Percentiles rank a stretch among this genome's conserved stretches.
phyloP scores from a whole-genome alignment of 2,888 invertebrate species.

The Macrosiphum euphorbiae region DNA sequence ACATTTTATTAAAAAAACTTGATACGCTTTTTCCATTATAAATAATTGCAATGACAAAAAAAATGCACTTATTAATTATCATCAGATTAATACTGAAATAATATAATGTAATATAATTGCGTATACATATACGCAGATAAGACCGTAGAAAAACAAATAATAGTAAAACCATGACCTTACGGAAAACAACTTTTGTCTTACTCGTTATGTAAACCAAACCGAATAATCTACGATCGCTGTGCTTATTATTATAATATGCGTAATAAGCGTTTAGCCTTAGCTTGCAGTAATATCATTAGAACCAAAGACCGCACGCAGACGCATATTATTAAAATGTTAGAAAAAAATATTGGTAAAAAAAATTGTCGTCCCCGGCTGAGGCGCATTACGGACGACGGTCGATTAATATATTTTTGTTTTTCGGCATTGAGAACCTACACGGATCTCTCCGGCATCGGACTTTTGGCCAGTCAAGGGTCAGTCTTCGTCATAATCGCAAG shows the following conservation, averaged over 20 bases:
- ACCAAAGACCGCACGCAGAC: not conserved
- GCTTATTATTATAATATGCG: not conserved
- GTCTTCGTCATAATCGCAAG: not conserved
- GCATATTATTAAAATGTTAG: not conserved
- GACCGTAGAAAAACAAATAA: not conserved
- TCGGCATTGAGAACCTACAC: conserved; percentile 5
- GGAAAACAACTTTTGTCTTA: not conserved
- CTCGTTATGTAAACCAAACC: not conserved
- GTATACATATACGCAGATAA: not conserved
- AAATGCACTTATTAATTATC: not conserved
- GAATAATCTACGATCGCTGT: not conserved
- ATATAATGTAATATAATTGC: not conserved
- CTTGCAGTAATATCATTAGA: not conserved
- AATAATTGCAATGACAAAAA: not conserved
- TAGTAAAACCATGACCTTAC: not conserved
- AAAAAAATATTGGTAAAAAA: not conserved
- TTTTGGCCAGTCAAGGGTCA: not conserved
- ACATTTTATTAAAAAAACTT: not conserved
- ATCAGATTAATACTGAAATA: not conserved
- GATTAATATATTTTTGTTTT: not conserved
- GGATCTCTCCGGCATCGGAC: not conserved
- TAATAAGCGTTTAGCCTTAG: not conserved
- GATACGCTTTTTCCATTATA: not conserved
- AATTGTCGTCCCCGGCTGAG: not conserved
- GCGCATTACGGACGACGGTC: not conserved